phyloP scores from a whole-genome alignment of 2,113 vertebrate genomes.

The Chloebia gouldiae region DNA sequence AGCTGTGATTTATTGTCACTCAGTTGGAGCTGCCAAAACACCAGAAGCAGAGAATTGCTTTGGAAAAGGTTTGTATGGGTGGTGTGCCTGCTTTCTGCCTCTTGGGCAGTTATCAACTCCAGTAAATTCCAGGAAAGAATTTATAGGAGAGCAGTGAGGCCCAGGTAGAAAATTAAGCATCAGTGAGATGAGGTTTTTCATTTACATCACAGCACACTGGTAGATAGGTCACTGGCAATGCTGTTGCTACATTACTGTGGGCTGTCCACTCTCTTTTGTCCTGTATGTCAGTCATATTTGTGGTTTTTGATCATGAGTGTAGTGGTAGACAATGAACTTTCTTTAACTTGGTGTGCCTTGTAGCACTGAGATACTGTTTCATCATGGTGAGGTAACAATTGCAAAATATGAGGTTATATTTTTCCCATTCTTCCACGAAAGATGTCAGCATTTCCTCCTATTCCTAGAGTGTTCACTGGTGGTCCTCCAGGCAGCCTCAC shows the following conservation, averaged over 20 bases:
- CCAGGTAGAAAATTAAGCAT: background rate
- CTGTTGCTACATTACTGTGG: background rate
- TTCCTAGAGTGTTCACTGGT: background rate
- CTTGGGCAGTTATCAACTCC: background rate
- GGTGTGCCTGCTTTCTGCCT: background rate
- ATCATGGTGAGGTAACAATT: background rate
- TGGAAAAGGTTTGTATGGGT: background rate
- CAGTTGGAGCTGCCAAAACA: conserved; percentile 33
- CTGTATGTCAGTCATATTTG: background rate
- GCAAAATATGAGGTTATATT: background rate
- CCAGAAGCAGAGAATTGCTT: conserved; percentile 15
- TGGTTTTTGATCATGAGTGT: background rate
- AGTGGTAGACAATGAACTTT: background rate
- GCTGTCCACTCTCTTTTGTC: background rate
- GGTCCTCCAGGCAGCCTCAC: background rate
- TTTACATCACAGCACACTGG: background rate
- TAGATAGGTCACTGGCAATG: background rate
- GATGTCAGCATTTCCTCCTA: background rate
- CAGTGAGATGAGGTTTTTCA: background rate
- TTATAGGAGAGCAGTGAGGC: background rate
- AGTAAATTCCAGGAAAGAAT: conserved; percentile 4
- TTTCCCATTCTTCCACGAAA: background rate
- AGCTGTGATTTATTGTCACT: conserved; percentile 39
- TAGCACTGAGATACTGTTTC: background rate
- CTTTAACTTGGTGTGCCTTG: background rate